Base-by-base conservation (phyloP, 2,797 vertebrate species). In the Enoplosus armatus region DNA sequence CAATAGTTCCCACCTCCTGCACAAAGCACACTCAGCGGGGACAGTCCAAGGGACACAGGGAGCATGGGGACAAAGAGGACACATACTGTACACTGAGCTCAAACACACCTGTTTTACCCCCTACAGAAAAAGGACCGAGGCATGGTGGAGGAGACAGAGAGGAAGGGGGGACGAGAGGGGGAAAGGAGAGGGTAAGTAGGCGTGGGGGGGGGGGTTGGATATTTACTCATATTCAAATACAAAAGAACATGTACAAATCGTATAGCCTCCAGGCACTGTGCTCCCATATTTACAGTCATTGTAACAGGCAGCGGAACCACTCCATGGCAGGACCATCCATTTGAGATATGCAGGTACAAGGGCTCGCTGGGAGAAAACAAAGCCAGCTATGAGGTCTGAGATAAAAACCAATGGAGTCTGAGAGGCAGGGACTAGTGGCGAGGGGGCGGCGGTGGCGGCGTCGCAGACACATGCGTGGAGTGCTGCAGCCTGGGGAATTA, bases 201-300 rank as follows among this genome's bases (percentile, higher is more conserved):
- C 6, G 18, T n/a, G n/a, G 26, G 4, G 31, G 27, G 18, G 67
- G 24, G 8, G 24, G 56, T 1, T 5, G 62, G 72, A 62, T 24
- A 12, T 77, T 81, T 77, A 92, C 82, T 90, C 76, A 92, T 90
- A 92, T 87, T 93, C 90, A 93, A 91, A 94, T 94, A 94, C 92
- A 94, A 93, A 95, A 94, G 83, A 95, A 92, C 89, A 94, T 91
- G 86, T 94, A 94, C 91, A 94, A 94, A 94, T 92, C 78, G 86
- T 89, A 87, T 88, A 83, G 90, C 92, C 90, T 89, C 90, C 87
- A 92, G 92, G 92, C 92, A 92, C 90, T 91, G 90, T 88, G 89
- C 90, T 91, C 90, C 91, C 84, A 27, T 91, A 91, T 94, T 91
- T 94, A 93, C 91, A 94, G 91, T 91, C 84, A 64, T 84, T 69